Evolutionary conservation across 1,140 invertebrate genomes (phyloP).

Genomic region (Eriosoma lanigerum): DNA sequence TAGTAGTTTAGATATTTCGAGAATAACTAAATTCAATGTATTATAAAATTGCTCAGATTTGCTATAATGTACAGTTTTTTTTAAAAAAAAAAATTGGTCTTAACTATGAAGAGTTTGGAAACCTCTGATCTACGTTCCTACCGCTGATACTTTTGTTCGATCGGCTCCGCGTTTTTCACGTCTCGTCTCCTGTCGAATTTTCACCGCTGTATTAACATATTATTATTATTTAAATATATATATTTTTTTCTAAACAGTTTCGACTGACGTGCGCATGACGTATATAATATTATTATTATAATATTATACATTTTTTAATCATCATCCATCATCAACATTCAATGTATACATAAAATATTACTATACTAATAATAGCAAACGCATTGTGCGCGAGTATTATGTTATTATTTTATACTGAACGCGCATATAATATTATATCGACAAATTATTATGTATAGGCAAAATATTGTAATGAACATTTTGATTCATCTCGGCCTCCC

Average conservation of each 20-base stretch:
- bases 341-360: neutral
- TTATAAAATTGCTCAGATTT: too few species aligned
- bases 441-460: neutral
- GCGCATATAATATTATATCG: neutral
- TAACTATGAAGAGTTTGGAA: too few species aligned
- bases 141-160: too few species aligned
- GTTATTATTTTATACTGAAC: neutral
- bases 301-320: too few species aligned
- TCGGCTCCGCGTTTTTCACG: too few species aligned
- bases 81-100: too few species aligned
- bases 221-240: neutral
- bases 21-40: too few species aligned
- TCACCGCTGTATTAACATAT: neutral
- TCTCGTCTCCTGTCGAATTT: neutral
- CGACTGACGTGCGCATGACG: neutral
- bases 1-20: too few species aligned
- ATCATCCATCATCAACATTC: conserved; percentile 2
- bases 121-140: too few species aligned
- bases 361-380: neutral
- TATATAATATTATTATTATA: too few species aligned
- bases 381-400: neutral
- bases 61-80: too few species aligned
- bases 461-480: neutral
- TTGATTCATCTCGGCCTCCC: neutral
- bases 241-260: neutral